Base-by-base conservation (phyloP, 1,140 invertebrate species). In the Dendroctonus valens region DNA sequence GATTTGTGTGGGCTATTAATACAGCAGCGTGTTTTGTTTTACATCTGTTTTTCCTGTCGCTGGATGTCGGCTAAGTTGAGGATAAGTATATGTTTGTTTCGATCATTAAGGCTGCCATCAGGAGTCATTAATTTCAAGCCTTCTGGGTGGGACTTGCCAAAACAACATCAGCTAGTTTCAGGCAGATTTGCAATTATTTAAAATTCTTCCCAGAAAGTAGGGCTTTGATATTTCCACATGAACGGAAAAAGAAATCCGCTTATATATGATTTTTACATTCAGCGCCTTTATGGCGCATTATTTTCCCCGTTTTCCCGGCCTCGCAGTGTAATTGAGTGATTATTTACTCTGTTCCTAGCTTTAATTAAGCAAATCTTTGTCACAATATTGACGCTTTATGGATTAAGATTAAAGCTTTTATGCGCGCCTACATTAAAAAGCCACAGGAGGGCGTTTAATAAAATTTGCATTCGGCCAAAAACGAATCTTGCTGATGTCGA, bases 201-300 rank as follows among this genome's bases (percentile, higher is more conserved):
- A n/a, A n/a, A n/a, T n/a, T n/a, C n/a, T n/a, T n/a, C n/a, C n/a
- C n/a, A n/a, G n/a, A n/a, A n/a, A n/a, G n/a, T n/a, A 26, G 26
- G 1, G 26, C 3, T 26, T 26, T 26, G 26, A 26, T 26, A 26
- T 26, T 26, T 26, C 26, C 26, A 26, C 26, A 26, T 26, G 26
- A 3, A 5, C 9, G 50, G 8, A 52, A 52, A 26, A 52, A 52
- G 50, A 52, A 52, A 52, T 26, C 12, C 15, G 9, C 12, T 52
- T 52, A 15, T 52, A 52, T 52, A 12, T 52, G 50, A 52, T 52
- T 59, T 69, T 71, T 71, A 69, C 69, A 65, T 71, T 59, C 69
- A 65, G 68, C 68, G 67, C 68, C 64, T 67, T 26, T 5, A 26
- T 12, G 50, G 50, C 50, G 15, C 50, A 26, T 52, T 52, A 52